Evolutionary conservation across 2,113 vertebrate species (phyloP).

Genomic region (Pomatostomus ruficeps): DNA sequence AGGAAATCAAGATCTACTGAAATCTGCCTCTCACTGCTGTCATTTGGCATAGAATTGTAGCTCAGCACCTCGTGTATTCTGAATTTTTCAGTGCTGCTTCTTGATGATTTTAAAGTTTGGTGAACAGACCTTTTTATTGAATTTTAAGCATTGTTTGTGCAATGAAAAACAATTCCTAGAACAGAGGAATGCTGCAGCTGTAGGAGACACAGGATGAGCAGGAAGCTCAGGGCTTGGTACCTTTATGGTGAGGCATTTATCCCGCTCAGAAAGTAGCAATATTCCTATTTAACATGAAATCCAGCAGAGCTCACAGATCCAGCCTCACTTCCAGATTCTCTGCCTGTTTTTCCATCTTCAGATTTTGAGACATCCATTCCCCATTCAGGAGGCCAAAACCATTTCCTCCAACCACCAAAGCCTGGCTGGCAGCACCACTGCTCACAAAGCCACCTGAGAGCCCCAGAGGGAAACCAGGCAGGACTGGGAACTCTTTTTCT

Average conservation of each 20-base stretch:
- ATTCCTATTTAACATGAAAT: background rate
- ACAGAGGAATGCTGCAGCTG: background rate
- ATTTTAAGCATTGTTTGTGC: background rate
- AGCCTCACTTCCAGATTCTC: background rate
- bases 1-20: background rate
- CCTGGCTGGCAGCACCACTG: background rate
- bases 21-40: background rate
- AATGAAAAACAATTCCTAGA: background rate
- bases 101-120: background rate
- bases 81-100: background rate
- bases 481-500: background rate
- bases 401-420: background rate
- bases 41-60: background rate
- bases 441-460: background rate
- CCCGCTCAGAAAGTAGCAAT: background rate
- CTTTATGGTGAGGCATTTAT: background rate
- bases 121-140: background rate
- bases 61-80: background rate
- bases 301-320: background rate
- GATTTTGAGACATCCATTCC: background rate
- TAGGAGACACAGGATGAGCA: background rate
- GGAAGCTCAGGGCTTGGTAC: background rate
- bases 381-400: background rate
- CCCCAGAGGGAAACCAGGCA: conserved; percentile 2
- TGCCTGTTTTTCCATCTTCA: background rate